Conservation (phyloP, 1,140 invertebrate genomes). For the Batillaria attramentaria region DNA sequence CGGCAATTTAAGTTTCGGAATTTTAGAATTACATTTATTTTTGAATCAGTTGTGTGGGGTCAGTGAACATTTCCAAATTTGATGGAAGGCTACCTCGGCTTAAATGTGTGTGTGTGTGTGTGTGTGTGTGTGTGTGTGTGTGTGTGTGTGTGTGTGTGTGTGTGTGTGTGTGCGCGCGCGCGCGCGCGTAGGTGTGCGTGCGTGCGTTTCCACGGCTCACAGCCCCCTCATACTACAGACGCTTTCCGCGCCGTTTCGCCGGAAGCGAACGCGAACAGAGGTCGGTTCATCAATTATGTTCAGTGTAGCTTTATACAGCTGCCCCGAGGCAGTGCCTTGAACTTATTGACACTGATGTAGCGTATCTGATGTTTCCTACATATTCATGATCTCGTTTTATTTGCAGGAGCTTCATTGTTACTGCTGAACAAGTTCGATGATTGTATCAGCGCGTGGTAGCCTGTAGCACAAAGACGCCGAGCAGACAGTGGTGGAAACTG, state of each 20-base stretch:
- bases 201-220: neutral
- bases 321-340: too few relatives aligned
- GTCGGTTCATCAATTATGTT: neutral
- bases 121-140: neutral
- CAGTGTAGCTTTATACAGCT: too few relatives aligned
- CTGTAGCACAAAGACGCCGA: too few relatives aligned
- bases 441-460: too few relatives aligned
- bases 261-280: neutral
- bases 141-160: neutral
- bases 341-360: too few relatives aligned
- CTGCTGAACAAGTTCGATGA: too few relatives aligned
- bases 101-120: neutral
- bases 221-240: neutral
- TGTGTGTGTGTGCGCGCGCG: neutral
- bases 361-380: too few relatives aligned
- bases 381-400: too few relatives aligned
- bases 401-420: too few relatives aligned
- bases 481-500: too few relatives aligned
- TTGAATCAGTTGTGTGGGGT: neutral
- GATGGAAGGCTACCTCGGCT: neutral
- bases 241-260: neutral
- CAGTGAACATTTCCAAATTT: neutral
- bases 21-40: too few relatives aligned
- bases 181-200: neutral
- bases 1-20: too few relatives aligned